Evolutionary conservation across 2,113 vertebrate species (phyloP), one percentile per base, ranked within the genome.

Genomic region (Larimichthys polyactis): DNA sequence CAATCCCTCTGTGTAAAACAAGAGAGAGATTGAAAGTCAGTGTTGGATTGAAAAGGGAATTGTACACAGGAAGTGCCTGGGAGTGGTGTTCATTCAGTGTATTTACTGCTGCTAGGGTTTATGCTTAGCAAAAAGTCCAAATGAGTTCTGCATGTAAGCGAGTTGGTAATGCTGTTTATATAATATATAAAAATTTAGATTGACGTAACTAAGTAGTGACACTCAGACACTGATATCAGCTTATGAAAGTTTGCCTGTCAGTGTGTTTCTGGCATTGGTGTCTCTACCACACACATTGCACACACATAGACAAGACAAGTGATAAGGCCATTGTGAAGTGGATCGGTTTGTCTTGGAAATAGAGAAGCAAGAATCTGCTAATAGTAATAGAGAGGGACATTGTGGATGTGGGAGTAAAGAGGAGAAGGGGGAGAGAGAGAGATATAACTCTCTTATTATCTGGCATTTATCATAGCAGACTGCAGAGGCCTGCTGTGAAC

Each of bases 401-500:
- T 46, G 40, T 19, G 3, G 54, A 2, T 44, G 29, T 70, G 27
- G 36, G 49, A n/a, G 51, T n/a, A 14, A 3, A 7, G 22, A 15
- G 3, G 15, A 10, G 1, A 24, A 8, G 6, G 57, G n/a, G n/a
- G 52, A 20, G 36, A 19, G 7, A 19, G 16, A 59, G 6, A 32
- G 11, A 36, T 12, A 54, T 12, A 51, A 43, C 32, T 24, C 29
- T 55, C 59, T 32, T 52, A 80, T 84, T 72, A 80, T 57, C 65
- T 11, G 4, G 10, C 67, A 36, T 88, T 79, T 69, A 76, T 82
- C 54, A 76, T 11, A 14, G 27, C 4, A 40, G 27, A 64, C 46
- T 55, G 63, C 62, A n/a, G 68, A 75, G 12, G 27, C 78, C 69
- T 43, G 51, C 79, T 79, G 75, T 44, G 67, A 58, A 65, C 27